Evolutionary conservation across 1,140 invertebrate species (phyloP), one percentile per base, ranked within the genome.

Genomic region (Cherax destructor): DNA sequence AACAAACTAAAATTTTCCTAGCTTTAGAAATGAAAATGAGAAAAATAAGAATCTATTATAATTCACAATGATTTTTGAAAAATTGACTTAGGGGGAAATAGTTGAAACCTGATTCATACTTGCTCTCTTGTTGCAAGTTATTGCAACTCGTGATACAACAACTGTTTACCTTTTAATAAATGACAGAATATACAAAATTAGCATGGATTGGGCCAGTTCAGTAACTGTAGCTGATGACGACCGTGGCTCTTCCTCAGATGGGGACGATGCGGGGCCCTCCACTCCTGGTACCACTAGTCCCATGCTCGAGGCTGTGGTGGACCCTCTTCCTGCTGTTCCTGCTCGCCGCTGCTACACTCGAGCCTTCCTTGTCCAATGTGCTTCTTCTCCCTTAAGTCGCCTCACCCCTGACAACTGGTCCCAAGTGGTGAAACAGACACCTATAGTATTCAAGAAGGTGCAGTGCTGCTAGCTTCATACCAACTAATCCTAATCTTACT

Each of bases 391-490:
- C 50, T 49, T 92, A 41, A 87, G 91, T 56, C 91, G 80, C 61
- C 61, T 72, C 41, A 81, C 91, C 16, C 91, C 91, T 7, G 47
- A 47, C 69, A 92, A 87, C 69, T 92, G 91, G 91, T 74, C 85
- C 13, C 65, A 49, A 72, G 81, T 90, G 80, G 81, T 90, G 88
- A 72, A 79, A 50, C 80, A 90, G 52, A 59, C 78, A 52, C 88
- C 88, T 47, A 30, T 90, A 52, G 80, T 90, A 49, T 50, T 90
- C 49, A 90, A 90, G 83, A 90, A 90, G 88, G 88, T 90, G 88
- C 80, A 90, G 88, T 90, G 80, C 59, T 83, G 72, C 74, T 90
- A 76, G 65, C 69, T 65, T 83, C 7, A 65, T 72, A 24, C 52
- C 52, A 59, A 10, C 41, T 49, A 50, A 79, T 18, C 41, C 9